Evolutionary conservation across 2,888 invertebrate genomes (phyloP).

Genomic region (Choristoneura rosaceana): DNA sequence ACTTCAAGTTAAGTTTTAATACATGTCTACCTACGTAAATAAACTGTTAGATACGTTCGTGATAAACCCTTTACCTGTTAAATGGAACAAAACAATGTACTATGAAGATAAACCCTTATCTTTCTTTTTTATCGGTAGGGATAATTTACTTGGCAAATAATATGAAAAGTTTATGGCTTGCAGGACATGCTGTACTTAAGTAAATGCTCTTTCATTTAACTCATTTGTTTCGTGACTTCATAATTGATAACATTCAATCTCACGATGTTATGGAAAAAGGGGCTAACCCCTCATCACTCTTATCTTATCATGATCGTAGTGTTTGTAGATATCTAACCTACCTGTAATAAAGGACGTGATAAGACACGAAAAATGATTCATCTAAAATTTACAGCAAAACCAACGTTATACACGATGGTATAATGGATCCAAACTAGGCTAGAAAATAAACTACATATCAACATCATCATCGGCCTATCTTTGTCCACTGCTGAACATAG

Average conservation of each 20-base stretch:
- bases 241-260: slow-evolving; percentile 23
- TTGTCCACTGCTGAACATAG: no score
- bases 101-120: slow-evolving; percentile 9
- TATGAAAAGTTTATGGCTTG: neutral
- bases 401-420: neutral
- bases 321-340: slow-evolving; percentile 49
- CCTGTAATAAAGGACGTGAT: slow-evolving; percentile 64
- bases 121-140: slow-evolving; percentile 1
- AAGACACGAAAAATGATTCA: slow-evolving; percentile 68
- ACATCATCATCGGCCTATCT: no score
- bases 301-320: slow-evolving; percentile 73
- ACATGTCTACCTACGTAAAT: neutral
- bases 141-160: neutral
- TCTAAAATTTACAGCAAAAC: slow-evolving; percentile 35
- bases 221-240: slow-evolving; percentile 9
- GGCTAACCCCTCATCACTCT: slow-evolving; percentile 36
- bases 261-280: slow-evolving; percentile 19
- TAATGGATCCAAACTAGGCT: neutral
- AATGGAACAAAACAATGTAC: slow-evolving; percentile 9
- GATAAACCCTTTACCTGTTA: slow-evolving; percentile 7
- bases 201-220: neutral
- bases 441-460: neutral
- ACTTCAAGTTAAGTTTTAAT: neutral
- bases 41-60: neutral
- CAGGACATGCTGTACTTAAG: neutral